Evolutionary conservation across 2,797 vertebrate genomes (phyloP).

Genomic region (Nyctibius grandis): DNA sequence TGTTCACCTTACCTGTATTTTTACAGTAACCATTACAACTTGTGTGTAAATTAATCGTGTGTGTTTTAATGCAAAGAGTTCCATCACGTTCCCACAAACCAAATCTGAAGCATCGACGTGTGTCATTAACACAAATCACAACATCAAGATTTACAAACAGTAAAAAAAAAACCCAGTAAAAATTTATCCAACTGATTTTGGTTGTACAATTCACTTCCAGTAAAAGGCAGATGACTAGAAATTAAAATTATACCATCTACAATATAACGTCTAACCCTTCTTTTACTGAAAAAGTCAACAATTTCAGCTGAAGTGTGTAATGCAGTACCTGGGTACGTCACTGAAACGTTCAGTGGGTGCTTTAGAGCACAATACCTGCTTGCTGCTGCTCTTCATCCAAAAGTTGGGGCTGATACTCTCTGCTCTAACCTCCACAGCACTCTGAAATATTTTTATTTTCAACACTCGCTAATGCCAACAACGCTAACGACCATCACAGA

Average conservation of each 20-base stretch:
- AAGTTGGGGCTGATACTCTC: not conserved
- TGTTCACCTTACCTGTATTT: not conserved
- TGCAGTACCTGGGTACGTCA: accelerated
- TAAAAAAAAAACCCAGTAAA: not conserved
- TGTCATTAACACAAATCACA: not conserved
- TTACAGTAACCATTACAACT: not conserved
- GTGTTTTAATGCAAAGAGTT: not conserved
- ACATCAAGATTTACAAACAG: not conserved
- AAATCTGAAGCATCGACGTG: accelerated
- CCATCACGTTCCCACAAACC: not conserved
- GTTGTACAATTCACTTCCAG: not conserved
- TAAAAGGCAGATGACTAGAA: not conserved
- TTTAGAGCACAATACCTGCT: not conserved
- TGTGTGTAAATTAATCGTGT: accelerated
- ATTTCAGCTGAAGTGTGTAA: not conserved
- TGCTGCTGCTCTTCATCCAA: not conserved
- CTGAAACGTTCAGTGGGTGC: not conserved
- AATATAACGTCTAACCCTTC: not conserved
- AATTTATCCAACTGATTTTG: not conserved
- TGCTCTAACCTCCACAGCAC: not conserved
- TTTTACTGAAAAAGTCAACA: not conserved
- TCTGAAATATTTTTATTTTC: not conserved
- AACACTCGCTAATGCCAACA: not conserved
- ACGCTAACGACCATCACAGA: accelerated
- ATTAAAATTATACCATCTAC: not conserved